These are phyloP conservation scores for Oxyteleia sp. DNA, from an alignment of 2,888 invertebrate species.

Conservation along the genomic window DNA sequence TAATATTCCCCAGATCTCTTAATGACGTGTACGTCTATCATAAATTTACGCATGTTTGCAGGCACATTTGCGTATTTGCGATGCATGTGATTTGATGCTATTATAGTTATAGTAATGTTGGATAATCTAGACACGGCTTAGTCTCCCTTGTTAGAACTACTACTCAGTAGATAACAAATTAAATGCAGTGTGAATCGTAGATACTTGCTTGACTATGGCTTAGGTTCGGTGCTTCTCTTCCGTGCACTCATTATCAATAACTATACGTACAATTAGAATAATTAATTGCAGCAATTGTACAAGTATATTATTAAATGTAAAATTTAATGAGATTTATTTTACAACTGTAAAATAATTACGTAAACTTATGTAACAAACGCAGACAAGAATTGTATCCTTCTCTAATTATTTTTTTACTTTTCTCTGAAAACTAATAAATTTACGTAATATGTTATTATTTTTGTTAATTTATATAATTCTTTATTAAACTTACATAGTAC, in stretches of 20 bases:
- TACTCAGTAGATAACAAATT: slow-evolving; percentile 66
- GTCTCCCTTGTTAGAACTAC: slow-evolving; percentile 48
- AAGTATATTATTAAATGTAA: slow-evolving; percentile 24
- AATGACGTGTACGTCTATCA: background rate
- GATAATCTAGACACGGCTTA: slow-evolving; percentile 74
- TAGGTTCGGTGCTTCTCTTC: slow-evolving; percentile 24
- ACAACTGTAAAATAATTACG: too few species aligned
- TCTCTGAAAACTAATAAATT: too few species aligned
- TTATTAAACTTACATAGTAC: too few species aligned
- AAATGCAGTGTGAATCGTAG: slow-evolving; percentile 63
- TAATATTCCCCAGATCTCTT: too few species aligned
- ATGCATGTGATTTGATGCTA: slow-evolving; percentile 13
- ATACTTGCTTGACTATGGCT: slow-evolving; percentile 36
- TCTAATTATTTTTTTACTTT: too few species aligned
- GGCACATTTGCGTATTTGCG: slow-evolving; percentile 3
- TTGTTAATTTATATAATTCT: too few species aligned
- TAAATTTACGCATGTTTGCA: background rate
- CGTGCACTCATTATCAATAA: slow-evolving; percentile 43
- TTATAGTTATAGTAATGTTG: slow-evolving; percentile 69
- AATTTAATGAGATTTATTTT: slow-evolving; percentile 36
- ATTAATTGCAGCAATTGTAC: slow-evolving; percentile 28
- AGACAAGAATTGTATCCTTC: too few species aligned
- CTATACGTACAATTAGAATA: slow-evolving; percentile 43
- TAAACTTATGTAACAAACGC: too few species aligned
- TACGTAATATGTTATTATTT: too few species aligned